These are phyloP conservation scores for Terebella lapidaria DNA, from an alignment of 2,888 invertebrate genomes.

Conservation along the genomic window DNA sequence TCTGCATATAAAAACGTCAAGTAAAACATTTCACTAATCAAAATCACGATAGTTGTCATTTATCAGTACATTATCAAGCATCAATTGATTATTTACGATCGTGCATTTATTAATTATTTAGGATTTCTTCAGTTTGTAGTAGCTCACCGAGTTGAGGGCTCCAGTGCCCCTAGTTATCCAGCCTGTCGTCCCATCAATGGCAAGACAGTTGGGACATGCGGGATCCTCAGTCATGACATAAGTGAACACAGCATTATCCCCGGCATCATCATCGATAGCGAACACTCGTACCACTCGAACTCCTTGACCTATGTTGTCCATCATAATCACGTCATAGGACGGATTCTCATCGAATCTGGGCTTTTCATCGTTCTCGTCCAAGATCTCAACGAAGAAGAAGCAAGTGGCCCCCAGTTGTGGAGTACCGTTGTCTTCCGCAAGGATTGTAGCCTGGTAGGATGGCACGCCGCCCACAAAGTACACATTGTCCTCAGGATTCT, in stretches of 20 bases:
- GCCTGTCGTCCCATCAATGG: constrained; percentile 11
- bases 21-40: no score
- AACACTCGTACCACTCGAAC: constrained; percentile 7
- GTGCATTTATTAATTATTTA: no score
- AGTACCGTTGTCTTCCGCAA: constrained; percentile 95
- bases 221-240: constrained; percentile 9
- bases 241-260: constrained; percentile 9
- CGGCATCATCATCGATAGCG: constrained; percentile 17
- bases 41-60: no score
- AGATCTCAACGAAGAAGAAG: constrained; percentile 64
- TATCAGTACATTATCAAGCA: no score
- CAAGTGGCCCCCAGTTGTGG: constrained; percentile 96
- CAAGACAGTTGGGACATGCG: constrained; percentile 7
- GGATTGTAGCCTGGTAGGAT: constrained; percentile 64
- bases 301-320: neutral
- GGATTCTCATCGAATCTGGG: constrained; percentile 35
- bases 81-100: no score
- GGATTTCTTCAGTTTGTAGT: no score
- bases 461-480: no score
- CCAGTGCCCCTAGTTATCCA: constrained; percentile 10
- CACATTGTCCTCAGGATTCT: no score
- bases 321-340: neutral
- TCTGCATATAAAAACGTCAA: no score
- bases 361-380: constrained; percentile 40
- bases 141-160: no score